Evolutionary conservation across 2,797 vertebrate species (phyloP), one percentile per base, ranked within the genome.

Genomic region (Acanthurus leucopareius): DNA sequence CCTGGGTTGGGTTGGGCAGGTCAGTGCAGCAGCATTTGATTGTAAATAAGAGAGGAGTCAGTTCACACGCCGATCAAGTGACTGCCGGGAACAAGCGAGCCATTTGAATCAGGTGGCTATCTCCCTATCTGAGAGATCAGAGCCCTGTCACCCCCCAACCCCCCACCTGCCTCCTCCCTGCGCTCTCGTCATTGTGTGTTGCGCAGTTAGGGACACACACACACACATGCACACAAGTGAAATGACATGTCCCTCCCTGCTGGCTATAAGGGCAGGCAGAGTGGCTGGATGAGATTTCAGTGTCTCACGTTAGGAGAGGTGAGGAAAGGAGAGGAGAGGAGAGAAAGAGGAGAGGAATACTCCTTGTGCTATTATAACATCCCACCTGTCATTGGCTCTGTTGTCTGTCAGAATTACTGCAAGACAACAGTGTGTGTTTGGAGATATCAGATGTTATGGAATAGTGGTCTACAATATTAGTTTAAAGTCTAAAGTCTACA

Each of bases 31-130:
- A 94, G 93, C 93, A 95, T 94, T 90, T 94, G 93, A 94, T 95
- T 95, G 94, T 96, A 96, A 96, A 96, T 95, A 96, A 96, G 95
- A 93, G 93, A 93, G 89, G 91, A 94, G 91, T 94, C 93, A 96
- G 96, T 97, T 97, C 97, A 97, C 96, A 97, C 96, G 96, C 95
- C 82, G 96, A 97, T 96, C 96, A 89, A 91, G 94, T 97, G 90
- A 96, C 97, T 73, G 87, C 89, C 82, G 94, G 94, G 96, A 97
- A 97, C 97, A 97, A 97, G 95, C 94, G 92, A 93, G 93, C 93
- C 94, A 96, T 97, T 97, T 97, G 96, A 96, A 96, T 96, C 96
- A 94, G 95, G 95, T 96, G 96, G 95, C 94, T 97, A 95, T 97
- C 96, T 97, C 93, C 94, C 94, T 95, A 95, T 95, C 94, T 94